Evolutionary conservation across 2,888 invertebrate genomes (phyloP), one percentile per base, ranked within the genome.

Genomic region (Therioaphis trifolii): DNA sequence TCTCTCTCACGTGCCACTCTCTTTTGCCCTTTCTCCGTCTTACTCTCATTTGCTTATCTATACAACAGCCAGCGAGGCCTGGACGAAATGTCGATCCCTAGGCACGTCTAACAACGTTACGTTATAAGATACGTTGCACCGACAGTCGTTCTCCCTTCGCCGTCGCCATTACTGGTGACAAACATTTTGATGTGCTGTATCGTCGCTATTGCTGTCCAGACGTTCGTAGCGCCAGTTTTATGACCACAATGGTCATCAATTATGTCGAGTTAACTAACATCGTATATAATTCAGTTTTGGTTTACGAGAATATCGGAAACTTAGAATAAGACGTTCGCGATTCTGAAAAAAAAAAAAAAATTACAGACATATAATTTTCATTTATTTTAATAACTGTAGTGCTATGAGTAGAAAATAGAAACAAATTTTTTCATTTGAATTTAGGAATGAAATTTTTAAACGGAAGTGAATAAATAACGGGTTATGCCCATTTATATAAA

Each of bases 61-160:
- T n/a, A n/a, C n/a, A n/a, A n/a, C 80, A 21, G 4, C 61, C 61
- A 29, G 7, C 72, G 58, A 80, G 58, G 71, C 80, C 61, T 55
- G 80, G 80, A 80, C 80, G 58, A 80, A 72, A 72, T 80, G 80
- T 80, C 80, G 72, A 80, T 80, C 80, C 80, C 80, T 61, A 58
- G 72, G 61, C 72, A 61, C 80, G 80, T 80, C 61, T 71, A 80
- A 80, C 80, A 61, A 72, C 72, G 40, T 43, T 61, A 71, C 61
- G 71, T 71, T 61, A n/a, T 71, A 71, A 71, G 58, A 80, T 40
- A 58, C 79, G n/a, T n/a, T 58, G 43, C 69, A 29, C 69, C 46
- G 43, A 49, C 58, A 27, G 55, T 71, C 35, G n/a, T 46, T 58
- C 35, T 58, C 27, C 68, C 18, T 55, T 68, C 69, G 4, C 24